phyloP scores from a whole-genome alignment of 1,140 invertebrate genomes.

The honey bee (Apis mellifera) region DNA sequence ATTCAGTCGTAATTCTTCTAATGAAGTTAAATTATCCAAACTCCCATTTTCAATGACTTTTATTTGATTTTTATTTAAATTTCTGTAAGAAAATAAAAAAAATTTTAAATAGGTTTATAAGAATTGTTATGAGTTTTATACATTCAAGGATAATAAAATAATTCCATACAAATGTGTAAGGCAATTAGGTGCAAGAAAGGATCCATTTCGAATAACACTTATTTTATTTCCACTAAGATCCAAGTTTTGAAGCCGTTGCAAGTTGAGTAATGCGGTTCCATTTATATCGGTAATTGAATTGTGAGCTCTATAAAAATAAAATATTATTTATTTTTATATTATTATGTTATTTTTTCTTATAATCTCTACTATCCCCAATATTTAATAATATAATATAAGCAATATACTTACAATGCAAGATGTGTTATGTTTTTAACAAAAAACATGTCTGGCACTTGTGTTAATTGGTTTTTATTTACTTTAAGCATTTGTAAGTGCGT shows the following conservation, averaged over 20 bases:
- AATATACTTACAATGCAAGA: constrained; percentile 74
- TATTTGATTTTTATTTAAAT: constrained; percentile 90
- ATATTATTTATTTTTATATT: background rate
- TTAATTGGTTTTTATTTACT: constrained; percentile 77
- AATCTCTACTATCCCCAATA: background rate
- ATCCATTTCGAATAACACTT: constrained; percentile 80
- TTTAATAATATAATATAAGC: background rate
- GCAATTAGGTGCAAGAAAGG: constrained; percentile 79
- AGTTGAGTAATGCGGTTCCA: constrained; percentile 83
- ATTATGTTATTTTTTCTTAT: background rate
- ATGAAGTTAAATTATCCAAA: constrained; percentile 87
- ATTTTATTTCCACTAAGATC: constrained; percentile 86
- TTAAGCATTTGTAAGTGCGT: constrained; percentile 79
- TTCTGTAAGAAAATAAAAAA: constrained; percentile 80
- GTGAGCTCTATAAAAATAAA: constrained; percentile 78
- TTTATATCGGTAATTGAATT: constrained; percentile 85
- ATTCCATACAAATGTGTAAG: constrained; percentile 80
- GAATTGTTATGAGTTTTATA: background rate
- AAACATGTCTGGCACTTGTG: constrained; percentile 70
- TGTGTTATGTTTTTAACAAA: constrained; percentile 73
- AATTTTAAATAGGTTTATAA: background rate
- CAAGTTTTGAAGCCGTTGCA: constrained; percentile 83
- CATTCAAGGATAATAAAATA: background rate
- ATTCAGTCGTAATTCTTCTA: constrained; percentile 90
- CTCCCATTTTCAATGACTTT: constrained; percentile 85